Evolutionary conservation across 30 jellyfish, hydroid and myxozoan genomes (phyloP).

Genomic region (Aurelia sp.): DNA sequence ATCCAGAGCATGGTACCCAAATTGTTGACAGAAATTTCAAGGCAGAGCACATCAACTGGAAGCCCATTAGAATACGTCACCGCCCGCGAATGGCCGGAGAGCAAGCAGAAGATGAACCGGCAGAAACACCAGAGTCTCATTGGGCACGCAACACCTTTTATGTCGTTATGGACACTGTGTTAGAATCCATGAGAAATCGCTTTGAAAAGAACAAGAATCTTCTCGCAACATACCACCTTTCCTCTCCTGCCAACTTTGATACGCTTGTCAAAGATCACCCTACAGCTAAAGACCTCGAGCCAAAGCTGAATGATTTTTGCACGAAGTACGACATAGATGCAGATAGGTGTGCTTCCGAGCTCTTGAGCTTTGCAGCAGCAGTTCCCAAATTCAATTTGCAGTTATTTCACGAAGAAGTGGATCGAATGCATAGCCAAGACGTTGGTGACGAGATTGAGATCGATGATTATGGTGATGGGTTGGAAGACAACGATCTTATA

Average conservation of each 20-base stretch:
- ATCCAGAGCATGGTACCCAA: conserved; percentile 25
- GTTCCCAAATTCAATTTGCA: conserved; percentile 1
- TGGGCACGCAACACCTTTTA: conserved; percentile 33
- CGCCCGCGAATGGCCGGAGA: conserved; percentile 40
- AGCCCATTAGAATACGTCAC: conserved; percentile 10
- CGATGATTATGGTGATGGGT: conserved; percentile 8
- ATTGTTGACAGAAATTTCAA: conserved; percentile 11
- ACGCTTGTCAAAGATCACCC: not conserved
- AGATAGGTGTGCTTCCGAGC: conserved; percentile 37
- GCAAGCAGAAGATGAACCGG: conserved; percentile 25
- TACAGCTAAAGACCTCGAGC: conserved; percentile 2
- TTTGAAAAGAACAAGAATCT: conserved; percentile 11
- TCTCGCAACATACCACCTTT: conserved; percentile 2
- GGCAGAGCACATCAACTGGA: conserved; percentile 23
- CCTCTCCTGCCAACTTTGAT: conserved; percentile 21
- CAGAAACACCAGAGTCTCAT: conserved; percentile 18
- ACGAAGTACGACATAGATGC: conserved; percentile 14
- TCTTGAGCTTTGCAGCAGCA: conserved; percentile 43
- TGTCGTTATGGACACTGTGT: conserved; percentile 31
- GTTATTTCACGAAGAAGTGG: not conserved
- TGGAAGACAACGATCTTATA: conserved; percentile 2
- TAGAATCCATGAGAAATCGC: conserved; percentile 30
- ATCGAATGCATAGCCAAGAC: too few relatives aligned
- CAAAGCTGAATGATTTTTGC: conserved; percentile 12
- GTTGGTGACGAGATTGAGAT: conserved; percentile 4